Base-by-base conservation (phyloP, 2,797 vertebrate genomes). In the Uromys caudimaculatus region DNA sequence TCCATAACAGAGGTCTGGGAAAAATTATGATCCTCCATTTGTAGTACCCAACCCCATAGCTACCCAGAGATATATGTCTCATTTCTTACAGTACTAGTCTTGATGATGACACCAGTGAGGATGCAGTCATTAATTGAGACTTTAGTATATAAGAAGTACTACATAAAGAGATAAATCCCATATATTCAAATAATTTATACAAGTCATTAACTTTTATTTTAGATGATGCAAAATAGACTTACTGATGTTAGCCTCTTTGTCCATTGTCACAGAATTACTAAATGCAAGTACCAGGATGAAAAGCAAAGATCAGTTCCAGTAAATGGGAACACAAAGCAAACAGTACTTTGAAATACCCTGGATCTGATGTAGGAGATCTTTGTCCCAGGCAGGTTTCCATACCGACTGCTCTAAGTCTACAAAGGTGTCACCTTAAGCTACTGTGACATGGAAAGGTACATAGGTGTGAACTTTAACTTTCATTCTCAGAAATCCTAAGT, bases 121-220 rank as follows among this genome's bases (percentile, higher is more conserved):
- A 67, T 35, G 21, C 17, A 8, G 60, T 9, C 16, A 76, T n/a
- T 54, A 75, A 64, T 3, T 50, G 52, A 81, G 60, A 79, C 5
- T 35, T 90, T 50, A 75, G 6, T n/a, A 82, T 41, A 67, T 5
- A 52, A 56, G 19, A 87, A 21, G 44, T 14, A 35, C 10, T 32
- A 21, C 47, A 23, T 69, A 58, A 83, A 67, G 54, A 93, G 3
- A 9, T 83, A 95, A 60, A 95, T 85, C 5, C 10, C 17, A 92
- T 16, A 85, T 56, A 77, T 29, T 84, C 81, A 50, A 89, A 58
- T 41, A 85, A 73, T 13, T 19, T n/a, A 38, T 6, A 47, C 6
- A 90, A 73, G 13, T 44, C 76, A 93, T 77, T 50, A 93, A 58
- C 78, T 5, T 90, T 86, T 12, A 92, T 17, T 94, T 96, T 84